Conservation (phyloP, 2,113 vertebrate species). For the Drymodes brunneopygia region DNA sequence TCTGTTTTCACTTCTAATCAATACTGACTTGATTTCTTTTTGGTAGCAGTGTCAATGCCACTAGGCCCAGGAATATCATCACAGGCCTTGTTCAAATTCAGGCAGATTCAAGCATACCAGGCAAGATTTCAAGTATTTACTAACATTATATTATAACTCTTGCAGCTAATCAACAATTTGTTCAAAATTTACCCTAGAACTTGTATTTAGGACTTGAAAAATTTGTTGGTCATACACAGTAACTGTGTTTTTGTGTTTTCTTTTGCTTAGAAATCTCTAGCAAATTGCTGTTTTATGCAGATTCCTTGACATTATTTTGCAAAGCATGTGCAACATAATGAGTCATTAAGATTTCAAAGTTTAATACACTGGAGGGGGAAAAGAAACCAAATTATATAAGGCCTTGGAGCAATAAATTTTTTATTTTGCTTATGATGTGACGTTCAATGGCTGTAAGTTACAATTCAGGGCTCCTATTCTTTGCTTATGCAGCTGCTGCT, state of each 20-base stretch:
- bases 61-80: neutral
- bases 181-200: neutral
- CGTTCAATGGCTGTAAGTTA: slow-evolving; percentile 25
- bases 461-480: slow-evolving; percentile 34
- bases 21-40: neutral
- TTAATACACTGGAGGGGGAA: slow-evolving; percentile 2
- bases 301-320: neutral
- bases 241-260: neutral
- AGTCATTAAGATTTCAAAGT: neutral
- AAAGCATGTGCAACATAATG: neutral
- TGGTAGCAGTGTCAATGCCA: neutral
- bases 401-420: slow-evolving; percentile 12
- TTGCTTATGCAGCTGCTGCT: slow-evolving; percentile 53
- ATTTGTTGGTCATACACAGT: neutral
- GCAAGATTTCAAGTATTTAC: neutral
- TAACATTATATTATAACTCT: neutral
- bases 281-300: neutral
- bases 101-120: neutral
- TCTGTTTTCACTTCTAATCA: neutral
- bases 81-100: neutral
- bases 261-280: slow-evolving; percentile 1
- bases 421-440: slow-evolving; percentile 28
- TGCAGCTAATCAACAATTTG: neutral
- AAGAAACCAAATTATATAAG: neutral
- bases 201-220: neutral